Evolutionary conservation across 2,888 invertebrate species (phyloP), one percentile per base, ranked within the genome.

Genomic region (Phaedon cochleariae): DNA sequence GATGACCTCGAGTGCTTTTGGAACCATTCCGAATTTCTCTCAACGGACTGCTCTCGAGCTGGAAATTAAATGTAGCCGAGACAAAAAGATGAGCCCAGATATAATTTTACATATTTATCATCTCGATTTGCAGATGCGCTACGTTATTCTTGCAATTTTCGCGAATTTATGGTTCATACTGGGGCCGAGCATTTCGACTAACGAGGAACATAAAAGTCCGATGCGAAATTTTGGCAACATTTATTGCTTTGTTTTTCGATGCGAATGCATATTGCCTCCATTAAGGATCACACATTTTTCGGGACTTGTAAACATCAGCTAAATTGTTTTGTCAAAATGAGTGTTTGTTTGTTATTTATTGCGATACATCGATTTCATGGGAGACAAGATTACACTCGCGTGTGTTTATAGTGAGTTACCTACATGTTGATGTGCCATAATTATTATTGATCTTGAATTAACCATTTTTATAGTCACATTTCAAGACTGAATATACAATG

Each of bases 21-120:
- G 34, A 34, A 34, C 12, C 12, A 34, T 34, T 34, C 34, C 34
- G 34, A 34, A 34, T 9, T 34, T 12, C 34, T 34, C 34, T 3
- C 26, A 62, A 63, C 59, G 66, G 59, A 54, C 59, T 62, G 26
- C 7, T 26, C 26, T 26, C 61, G 59, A 51, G 54, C 48, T 58
- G 55, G 61, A 65, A 68, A 68, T 68, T 65, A 65, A 68, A 65
- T 48, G 62, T 51, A 55, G 61, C 62, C 52, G 62, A 62, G 62
- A 61, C 65, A 69, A 65, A 65, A 65, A 54, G 68, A 64, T 63
- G 60, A 51, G 57, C 64, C 65, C 68, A 70, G 73, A 76, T 76
- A 77, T 77, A 76, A 78, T 76, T 78, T 78, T 77, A 76, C 76
- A 77, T 77, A 77, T 78, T 78, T 78, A 78, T 77, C 75, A 74